phyloP scores from a whole-genome alignment of 2,113 vertebrate genomes.

The Rattus norvegicus region DNA sequence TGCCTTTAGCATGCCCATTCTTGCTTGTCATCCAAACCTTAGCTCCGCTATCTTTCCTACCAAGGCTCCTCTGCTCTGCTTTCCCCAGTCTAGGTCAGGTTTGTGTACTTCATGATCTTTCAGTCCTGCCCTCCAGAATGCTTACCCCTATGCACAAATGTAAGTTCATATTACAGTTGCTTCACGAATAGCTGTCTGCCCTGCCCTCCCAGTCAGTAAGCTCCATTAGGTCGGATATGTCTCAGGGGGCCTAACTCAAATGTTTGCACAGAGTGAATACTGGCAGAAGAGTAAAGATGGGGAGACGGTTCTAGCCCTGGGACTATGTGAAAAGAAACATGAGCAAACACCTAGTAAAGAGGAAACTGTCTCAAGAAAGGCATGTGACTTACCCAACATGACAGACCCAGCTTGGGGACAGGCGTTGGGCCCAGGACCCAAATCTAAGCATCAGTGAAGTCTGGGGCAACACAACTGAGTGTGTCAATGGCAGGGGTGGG shows the following conservation, averaged over 20 bases:
- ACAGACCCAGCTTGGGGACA: not conserved
- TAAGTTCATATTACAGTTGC: not conserved
- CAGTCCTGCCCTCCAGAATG: not conserved
- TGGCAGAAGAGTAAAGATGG: not conserved
- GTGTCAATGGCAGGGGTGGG: not conserved
- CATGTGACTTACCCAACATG: not conserved
- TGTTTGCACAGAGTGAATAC: not conserved
- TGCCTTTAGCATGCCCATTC: not conserved
- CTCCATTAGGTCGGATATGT: not conserved
- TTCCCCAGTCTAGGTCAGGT: not conserved
- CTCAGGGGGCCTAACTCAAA: not conserved
- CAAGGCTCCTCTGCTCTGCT: not conserved
- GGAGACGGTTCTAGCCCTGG: not conserved
- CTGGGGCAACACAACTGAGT: not conserved
- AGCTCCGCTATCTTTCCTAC: not conserved
- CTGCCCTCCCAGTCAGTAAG: not conserved
- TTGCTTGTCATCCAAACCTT: not conserved
- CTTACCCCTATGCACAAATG: not conserved
- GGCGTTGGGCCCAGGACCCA: fast-evolving
- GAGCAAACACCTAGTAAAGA: not conserved
- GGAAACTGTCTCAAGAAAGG: not conserved
- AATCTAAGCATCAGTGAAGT: not conserved
- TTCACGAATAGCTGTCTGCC: not conserved
- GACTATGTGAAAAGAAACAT: not conserved
- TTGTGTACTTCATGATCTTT: too few species aligned